Evolutionary conservation across 2,797 vertebrate genomes (phyloP), one percentile per base, ranked within the genome.

Genomic region (Chloroceryle inda): DNA sequence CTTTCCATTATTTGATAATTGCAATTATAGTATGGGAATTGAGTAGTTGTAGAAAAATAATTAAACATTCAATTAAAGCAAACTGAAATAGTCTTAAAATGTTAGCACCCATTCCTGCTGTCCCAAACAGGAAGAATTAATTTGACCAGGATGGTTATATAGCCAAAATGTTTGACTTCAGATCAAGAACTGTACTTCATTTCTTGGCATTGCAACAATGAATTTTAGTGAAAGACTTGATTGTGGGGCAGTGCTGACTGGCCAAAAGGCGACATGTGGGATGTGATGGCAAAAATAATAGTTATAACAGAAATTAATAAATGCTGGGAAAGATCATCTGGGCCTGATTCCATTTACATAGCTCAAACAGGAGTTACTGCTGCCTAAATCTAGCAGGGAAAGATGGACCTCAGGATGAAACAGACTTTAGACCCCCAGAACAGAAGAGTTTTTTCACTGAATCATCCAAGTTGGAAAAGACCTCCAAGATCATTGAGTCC

Each of bases 31-130:
- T 75, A 88, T 77, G 59, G 66, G 52, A 94, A 96, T 88, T 85
- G 77, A 96, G 92, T 85, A 69, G 66, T 88, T 85, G n/a, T 92
- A 94, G 72, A 91, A 95, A 96, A 96, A 68, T 74, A 94, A 96
- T 88, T 97, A 89, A 52, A 35, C 69, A 76, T 35, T 56, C 11
- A 87, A 93, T 96, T 94, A 96, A 96, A 95, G 44, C 35, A 95
- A 97, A 94, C 67, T 61, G 35, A 67, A 96, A 82, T 35, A 71
- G 50, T 89, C 84, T 92, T 77, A 90, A 94, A 85, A 58, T 44
- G 21, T 53, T 96, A 92, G 86, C 89, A 80, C 55, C 17, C 10
- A 18, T 83, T 92, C 61, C 40, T 67, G 42, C 77, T 92, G 38
- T 76, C 26, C 53, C 33, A 66, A 89, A 42, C 55, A 72, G 44